These are phyloP conservation scores for Chromoteleia sp. DNA, from an alignment of 2,888 invertebrate genomes.

Conservation along the genomic window DNA sequence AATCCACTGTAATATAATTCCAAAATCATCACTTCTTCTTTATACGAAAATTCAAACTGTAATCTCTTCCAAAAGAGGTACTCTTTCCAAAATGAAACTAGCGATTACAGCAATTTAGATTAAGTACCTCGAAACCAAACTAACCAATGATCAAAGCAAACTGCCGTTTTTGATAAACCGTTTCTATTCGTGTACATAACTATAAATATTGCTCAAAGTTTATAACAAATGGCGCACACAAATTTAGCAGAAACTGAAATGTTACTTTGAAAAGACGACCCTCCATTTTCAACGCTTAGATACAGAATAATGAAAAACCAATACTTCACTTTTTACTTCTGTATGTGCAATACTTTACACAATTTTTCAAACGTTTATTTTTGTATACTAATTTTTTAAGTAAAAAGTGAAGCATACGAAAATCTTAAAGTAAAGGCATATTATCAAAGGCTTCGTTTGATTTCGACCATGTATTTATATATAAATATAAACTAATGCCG, in stretches of 20 bases:
- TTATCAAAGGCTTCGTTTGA: constrained; percentile 48
- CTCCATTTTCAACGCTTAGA: constrained; percentile 42
- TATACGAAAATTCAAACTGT: background rate
- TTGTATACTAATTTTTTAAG: background rate
- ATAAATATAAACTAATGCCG: constrained; percentile 43
- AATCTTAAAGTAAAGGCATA: constrained; percentile 23
- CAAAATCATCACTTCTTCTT: background rate
- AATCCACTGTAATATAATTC: constrained; percentile 51
- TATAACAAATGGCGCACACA: constrained; percentile 47
- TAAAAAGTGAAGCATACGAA: constrained; percentile 37
- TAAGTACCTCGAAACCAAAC: constrained; percentile 21
- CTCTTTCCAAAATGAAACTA: background rate
- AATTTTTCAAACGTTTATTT: background rate
- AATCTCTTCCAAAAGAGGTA: constrained; percentile 18
- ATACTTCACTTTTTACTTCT: constrained; percentile 46
- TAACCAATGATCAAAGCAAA: constrained; percentile 1
- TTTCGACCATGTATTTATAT: constrained; percentile 55
- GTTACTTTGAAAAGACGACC: constrained; percentile 46
- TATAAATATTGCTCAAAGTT: constrained; percentile 68
- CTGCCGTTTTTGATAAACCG: constrained; percentile 19
- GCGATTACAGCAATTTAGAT: background rate
- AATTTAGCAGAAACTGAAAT: constrained; percentile 11
- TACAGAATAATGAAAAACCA: background rate
- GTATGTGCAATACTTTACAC: constrained; percentile 41
- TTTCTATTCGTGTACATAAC: constrained; percentile 70